Base-by-base conservation (phyloP, 2,113 vertebrate genomes). In the Hucho hucho region DNA sequence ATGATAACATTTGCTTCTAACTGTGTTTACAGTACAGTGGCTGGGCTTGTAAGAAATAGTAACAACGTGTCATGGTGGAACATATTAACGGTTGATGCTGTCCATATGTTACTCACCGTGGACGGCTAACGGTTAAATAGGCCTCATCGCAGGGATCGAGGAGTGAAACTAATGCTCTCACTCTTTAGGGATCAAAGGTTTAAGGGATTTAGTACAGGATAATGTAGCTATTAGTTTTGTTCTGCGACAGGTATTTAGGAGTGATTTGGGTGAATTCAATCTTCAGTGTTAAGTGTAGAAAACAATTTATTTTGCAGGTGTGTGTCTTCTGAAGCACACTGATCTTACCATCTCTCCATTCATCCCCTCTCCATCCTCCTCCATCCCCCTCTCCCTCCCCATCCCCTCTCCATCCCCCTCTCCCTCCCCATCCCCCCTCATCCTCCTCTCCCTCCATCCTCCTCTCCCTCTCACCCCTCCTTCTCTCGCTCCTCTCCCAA, bases 1-100 rank as follows among this genome's bases (percentile, higher is more conserved):
- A 91, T 83, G 88, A 90, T 93, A 95, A 95, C 91, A 93, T 94
- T 94, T 94, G 91, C 91, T 87, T 93, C 90, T 32, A 76, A 81
- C 78, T 92, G 83, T 91, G 86, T 95, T 94, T 93, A 93, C 80
- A 81, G 85, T 88, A 88, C 90, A 89, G 89, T 93, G 92, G 88
- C 87, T 87, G 73, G 83, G 91, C 87, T 92, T 92, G 91, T 85
- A 88, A 90, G 88, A 90, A 94, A 91, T 83, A 92, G 87, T 89
- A 94, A 90, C 88, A 90, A 85, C 88, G 83, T 94, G 92, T 93
- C 90, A 92, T 81, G 80, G 83, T 24, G 84, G 78, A 89, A 89
- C 90, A 88, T 86, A 93, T 92, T 87, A 92, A 91, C 87, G 86
- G 83, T 88, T 94, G 91, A 94, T 91, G 89, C 82, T 94, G 90